These are phyloP conservation scores for Tichodroma muraria DNA, from an alignment of 2,113 vertebrate species.

Conservation along the genomic window DNA sequence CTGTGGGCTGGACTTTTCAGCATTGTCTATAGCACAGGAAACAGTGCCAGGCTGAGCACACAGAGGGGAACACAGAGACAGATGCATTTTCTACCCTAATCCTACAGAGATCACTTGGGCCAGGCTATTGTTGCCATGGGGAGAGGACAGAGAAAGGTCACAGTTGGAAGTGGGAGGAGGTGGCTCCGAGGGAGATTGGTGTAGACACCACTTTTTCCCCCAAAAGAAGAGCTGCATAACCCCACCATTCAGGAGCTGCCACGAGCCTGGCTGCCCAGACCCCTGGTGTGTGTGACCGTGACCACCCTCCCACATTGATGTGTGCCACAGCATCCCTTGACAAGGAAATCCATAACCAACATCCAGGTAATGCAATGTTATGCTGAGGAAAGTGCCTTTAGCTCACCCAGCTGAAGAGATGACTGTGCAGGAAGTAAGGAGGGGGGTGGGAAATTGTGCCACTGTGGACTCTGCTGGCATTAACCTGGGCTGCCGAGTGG, in stretches of 20 bases:
- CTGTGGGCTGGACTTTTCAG: neutral
- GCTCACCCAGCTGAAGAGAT: neutral
- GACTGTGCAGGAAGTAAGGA: neutral
- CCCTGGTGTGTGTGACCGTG: rapidly evolving
- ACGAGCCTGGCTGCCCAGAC: neutral
- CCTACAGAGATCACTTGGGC: neutral
- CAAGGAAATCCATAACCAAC: neutral
- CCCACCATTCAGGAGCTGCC: neutral
- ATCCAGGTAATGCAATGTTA: neutral
- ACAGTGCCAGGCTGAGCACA: neutral
- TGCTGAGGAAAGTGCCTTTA: neutral
- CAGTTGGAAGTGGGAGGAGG: neutral
- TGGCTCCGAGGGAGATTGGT: neutral
- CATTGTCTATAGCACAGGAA: neutral
- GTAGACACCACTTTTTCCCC: neutral
- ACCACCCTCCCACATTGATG: neutral
- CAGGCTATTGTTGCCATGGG: neutral
- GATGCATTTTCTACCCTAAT: neutral
- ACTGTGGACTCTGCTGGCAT: neutral
- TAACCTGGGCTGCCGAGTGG: neutral
- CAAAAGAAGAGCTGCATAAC: rapidly evolving
- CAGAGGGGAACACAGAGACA: rapidly evolving
- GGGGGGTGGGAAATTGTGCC: neutral
- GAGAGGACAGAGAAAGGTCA: neutral
- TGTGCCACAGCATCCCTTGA: neutral